Conservation (phyloP, 2,888 invertebrate genomes). For the Temnothorax unifasciatus region DNA sequence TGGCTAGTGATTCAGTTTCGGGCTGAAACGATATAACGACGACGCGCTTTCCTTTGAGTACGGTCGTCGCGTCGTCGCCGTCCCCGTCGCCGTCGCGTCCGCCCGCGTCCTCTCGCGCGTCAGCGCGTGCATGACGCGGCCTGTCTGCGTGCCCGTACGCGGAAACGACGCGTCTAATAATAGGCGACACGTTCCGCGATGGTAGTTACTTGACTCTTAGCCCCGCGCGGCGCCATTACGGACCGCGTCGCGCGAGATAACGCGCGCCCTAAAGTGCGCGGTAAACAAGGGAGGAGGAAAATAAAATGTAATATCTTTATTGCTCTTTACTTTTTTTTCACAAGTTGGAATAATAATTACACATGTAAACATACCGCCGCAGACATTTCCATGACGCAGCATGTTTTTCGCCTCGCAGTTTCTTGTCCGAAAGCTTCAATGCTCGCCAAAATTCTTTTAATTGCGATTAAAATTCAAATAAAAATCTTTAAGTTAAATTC, state of each 20-base stretch:
- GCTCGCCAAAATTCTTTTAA: background rate
- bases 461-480: background rate
- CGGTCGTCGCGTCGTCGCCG: background rate
- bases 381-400: background rate
- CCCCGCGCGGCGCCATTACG: constrained; percentile 34
- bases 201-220: constrained; percentile 70
- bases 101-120: constrained; percentile 46
- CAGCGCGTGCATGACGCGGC: constrained; percentile 64
- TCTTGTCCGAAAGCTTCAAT: background rate
- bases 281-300: background rate
- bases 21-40: background rate
- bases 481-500: background rate
- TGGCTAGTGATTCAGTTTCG: background rate
- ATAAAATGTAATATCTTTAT: background rate
- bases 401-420: background rate
- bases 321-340: background rate
- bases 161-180: constrained; percentile 75
- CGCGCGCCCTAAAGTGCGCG: background rate
- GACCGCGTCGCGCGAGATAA: constrained; percentile 14
- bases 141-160: constrained; percentile 70
- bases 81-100: background rate
- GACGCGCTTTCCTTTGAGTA: background rate
- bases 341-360: background rate
- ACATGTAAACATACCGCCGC: background rate
- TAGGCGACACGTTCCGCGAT: constrained; percentile 73